Percentiles rank a stretch among this genome's conserved stretches.
phyloP scores from a whole-genome alignment of 2,888 invertebrate species.

The Anarsia innoxiella region DNA sequence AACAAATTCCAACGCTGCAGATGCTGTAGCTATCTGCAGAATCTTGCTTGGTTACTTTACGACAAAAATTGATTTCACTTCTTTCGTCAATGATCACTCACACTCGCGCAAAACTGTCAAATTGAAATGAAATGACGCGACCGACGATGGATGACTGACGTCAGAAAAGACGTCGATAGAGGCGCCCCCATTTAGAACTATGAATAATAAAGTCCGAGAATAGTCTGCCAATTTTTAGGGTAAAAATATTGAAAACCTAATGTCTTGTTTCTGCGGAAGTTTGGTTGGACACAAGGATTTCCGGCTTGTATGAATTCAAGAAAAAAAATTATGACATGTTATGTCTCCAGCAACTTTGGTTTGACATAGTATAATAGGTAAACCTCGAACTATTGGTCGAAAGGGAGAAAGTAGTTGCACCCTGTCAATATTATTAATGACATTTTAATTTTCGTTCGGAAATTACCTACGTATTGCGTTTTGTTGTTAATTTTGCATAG shows the following conservation, averaged over 20 bases:
- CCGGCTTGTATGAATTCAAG: neutral
- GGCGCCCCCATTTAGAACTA: too few species aligned
- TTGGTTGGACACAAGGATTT: neutral
- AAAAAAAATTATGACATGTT: neutral
- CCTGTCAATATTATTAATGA: neutral
- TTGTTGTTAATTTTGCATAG: neutral
- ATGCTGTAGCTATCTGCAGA: slow-evolving; percentile 16
- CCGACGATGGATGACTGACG: too few species aligned
- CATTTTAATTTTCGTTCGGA: neutral
- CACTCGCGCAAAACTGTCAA: slow-evolving; percentile 30
- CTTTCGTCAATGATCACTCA: slow-evolving; percentile 38
- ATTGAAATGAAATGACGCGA: slow-evolving; percentile 20
- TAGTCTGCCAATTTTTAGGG: neutral
- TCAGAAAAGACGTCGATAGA: slow-evolving; percentile 33
- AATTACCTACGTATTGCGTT: neutral
- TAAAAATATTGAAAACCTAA: neutral
- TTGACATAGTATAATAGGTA: too few species aligned
- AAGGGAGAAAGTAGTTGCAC: neutral
- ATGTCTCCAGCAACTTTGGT: too few species aligned
- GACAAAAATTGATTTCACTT: slow-evolving; percentile 38
- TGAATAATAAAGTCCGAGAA: too few species aligned
- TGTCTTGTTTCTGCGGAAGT: neutral
- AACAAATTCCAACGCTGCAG: slow-evolving; percentile 17
- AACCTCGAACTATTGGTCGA: neutral
- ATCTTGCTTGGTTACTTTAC: slow-evolving; percentile 23